Evolutionary conservation across 2,888 invertebrate genomes (phyloP), one percentile per base, ranked within the genome.

Genomic region (Asteroscopus sphinx): DNA sequence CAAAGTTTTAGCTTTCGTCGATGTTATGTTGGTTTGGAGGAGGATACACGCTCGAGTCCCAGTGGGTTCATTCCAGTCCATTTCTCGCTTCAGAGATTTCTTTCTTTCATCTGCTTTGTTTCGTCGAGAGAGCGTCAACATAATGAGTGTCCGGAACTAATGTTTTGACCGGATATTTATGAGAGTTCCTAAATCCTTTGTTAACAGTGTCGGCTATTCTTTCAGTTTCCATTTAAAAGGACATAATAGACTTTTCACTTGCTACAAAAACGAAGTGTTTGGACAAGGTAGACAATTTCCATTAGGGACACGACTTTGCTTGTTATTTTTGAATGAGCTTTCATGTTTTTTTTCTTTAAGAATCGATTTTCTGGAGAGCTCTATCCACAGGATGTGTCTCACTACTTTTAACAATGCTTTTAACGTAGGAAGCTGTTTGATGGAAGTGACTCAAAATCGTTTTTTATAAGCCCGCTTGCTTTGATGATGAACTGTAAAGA

Each of bases 91-190:
- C 81, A 79, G 68, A 84, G 83, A 81, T 81, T 87, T 89, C 84
- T 85, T 86, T 82, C 84, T 81, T 87, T 81, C 81, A 87, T 86
- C 83, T 85, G 59, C 86, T 88, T 88, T 86, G 80, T 87, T 90
- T 85, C 84, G 79, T 80, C 74, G 79, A 77, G 73, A 83, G 80
- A 75, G 79, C 79, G 83, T 85, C 83, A 82, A 86, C 81, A 82
- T 89, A 87, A 90, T 87, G 85, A 90, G 80, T 79, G 81, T 68
- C 82, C 79, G 77, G 73, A 71, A 80, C 79, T 79, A 83, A 84
- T 85, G 83, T 85, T 85, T 85, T 79, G 83, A 85, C 82, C 85
- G 86, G 86, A 88, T 87, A 83, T 87, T 87, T 87, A 77, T 85
- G 68, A 81, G 67, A 79, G 76, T 69, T 76, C 63, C 68, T 36